Conservation (phyloP, 2,113 vertebrate genomes). For the Lycaon pictus region DNA sequence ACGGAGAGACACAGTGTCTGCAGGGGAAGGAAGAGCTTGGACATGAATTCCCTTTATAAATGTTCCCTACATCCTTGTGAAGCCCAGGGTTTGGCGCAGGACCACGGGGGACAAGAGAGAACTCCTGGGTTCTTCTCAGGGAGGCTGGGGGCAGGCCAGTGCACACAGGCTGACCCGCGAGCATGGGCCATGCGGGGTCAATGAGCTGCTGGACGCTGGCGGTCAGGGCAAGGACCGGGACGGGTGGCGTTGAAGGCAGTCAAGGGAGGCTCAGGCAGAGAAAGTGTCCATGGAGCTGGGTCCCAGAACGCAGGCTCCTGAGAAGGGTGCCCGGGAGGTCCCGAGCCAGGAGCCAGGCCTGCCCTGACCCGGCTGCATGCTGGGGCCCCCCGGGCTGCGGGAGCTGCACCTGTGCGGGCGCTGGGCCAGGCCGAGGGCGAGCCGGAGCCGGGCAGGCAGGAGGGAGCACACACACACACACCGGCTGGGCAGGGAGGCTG, state of each 20-base stretch:
- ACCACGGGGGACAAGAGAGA: not conserved
- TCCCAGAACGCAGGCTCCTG: not conserved
- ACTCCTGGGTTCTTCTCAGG: not conserved
- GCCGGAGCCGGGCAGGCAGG: not conserved
- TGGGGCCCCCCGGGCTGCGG: not conserved
- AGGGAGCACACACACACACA: not conserved
- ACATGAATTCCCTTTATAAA: not conserved
- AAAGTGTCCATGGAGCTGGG: not conserved
- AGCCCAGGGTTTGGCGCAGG: not conserved
- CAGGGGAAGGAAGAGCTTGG: not conserved
- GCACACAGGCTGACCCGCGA: rapidly evolving
- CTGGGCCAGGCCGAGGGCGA: not conserved
- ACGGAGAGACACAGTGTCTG: not conserved
- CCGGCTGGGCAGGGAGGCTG: not conserved
- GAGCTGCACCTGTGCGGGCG: not conserved
- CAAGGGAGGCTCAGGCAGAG: not conserved
- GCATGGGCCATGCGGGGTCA: not conserved
- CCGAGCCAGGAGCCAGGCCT: not conserved
- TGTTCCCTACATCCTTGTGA: not conserved
- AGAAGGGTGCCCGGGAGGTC: not conserved
- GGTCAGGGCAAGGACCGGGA: not conserved
- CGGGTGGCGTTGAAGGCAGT: not conserved
- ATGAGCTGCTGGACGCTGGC: not conserved
- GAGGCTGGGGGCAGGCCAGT: not conserved
- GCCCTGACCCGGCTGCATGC: not conserved